Evolutionary conservation across 2,113 vertebrate genomes (phyloP), one percentile per base, ranked within the genome.

Genomic region (Pseudorhombus dupliciocellatus): DNA sequence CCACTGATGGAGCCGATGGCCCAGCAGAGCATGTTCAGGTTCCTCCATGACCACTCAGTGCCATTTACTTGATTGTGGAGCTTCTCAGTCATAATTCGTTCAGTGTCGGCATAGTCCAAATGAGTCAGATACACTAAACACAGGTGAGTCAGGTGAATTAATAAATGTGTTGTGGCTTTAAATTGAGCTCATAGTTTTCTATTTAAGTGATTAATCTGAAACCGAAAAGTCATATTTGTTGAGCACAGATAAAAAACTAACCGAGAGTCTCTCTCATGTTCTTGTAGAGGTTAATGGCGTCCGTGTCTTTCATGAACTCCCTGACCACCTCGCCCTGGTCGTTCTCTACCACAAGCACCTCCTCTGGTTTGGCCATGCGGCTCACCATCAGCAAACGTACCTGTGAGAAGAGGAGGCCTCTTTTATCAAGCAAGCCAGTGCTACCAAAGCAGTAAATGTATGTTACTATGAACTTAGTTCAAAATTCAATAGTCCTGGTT

Each of bases 221-320:
- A 37, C 34, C 3, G 34, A 37, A 37, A 5, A 28, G 26, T 28
- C 26, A 28, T 3, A 37, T 37, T 37, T 11, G 34, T 11, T 11
- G 34, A 37, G 10, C 34, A 37, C 34, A 37, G 42, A 46, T 46
- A 46, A 3, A 4, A 1, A 2, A 55, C 93, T 93, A 81, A 98
- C 97, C 97, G 68, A 98, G 87, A 0, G 97, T 98, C 91, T 98
- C 97, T 77, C 97, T 96, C 97, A 98, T 98, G 81, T 98, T 98
- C 92, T 98, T 98, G 90, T 98, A 98, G 52, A 98, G 92, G 90
- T 98, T 98, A 79, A 98, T 98, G 70, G 97, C 97, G 88, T 98
- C 97, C 0, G 97, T 98, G 89, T 98, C 97, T 91, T 98, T 98
- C 97, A 98, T 98, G 86, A 98, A 98, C 87, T 98, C 96, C 66